phyloP scores from a whole-genome alignment of 2,888 invertebrate species.

The Lepidocyrtinus sp. region DNA sequence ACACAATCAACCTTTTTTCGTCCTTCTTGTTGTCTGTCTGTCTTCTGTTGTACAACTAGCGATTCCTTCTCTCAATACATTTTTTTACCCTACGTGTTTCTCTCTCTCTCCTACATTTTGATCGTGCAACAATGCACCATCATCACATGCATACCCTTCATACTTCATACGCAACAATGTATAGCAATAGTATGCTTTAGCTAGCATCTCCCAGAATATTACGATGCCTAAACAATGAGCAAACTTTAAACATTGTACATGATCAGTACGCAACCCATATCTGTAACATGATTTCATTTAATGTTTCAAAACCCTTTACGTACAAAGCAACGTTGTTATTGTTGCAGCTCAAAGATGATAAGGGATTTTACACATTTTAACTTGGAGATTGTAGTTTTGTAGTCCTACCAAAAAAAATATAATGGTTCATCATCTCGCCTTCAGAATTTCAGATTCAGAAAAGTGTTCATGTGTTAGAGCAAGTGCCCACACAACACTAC shows the following conservation, averaged over 20 bases:
- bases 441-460: no score
- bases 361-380: no score
- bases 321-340: not conserved
- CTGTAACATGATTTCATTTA: constrained; percentile 6
- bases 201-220: no score
- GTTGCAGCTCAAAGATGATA: not conserved
- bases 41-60: constrained; percentile 7
- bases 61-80: not conserved
- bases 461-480: not conserved
- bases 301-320: constrained; percentile 4
- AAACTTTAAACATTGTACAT: not conserved
- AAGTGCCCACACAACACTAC: not conserved
- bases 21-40: constrained; percentile 3
- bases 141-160: not conserved
- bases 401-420: no score
- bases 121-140: constrained; percentile 6
- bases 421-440: no score
- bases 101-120: not conserved
- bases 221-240: not conserved
- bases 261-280: not conserved
- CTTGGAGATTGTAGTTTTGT: no score
- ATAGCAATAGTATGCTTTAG: no score
- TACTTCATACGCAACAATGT: constrained; percentile 12
- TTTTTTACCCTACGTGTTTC: not conserved
- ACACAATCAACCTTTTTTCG: not conserved